Conservation (phyloP, 2,797 vertebrate genomes). For the Gorsachius magnificus region DNA sequence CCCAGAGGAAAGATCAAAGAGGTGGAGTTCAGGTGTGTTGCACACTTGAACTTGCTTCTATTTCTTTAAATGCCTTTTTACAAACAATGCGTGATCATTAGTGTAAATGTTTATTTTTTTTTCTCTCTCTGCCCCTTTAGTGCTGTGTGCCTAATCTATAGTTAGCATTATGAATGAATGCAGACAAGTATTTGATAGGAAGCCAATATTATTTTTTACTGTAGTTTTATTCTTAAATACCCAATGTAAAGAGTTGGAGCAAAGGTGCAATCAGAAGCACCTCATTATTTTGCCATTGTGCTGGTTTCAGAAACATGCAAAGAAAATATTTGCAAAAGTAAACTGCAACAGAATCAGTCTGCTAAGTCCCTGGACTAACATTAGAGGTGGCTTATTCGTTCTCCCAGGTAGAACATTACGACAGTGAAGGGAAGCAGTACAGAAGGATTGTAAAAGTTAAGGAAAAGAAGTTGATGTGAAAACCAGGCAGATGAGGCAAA, state of each 20-base stretch:
- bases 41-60: neutral
- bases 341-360: neutral
- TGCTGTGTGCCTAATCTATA: conserved; percentile 47
- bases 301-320: neutral
- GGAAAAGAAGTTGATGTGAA: neutral
- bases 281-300: neutral
- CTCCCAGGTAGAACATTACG: neutral
- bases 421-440: neutral
- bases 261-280: neutral
- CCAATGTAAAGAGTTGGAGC: conserved; percentile 27
- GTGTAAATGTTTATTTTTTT: neutral
- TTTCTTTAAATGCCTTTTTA: neutral
- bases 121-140: conserved; percentile 18
- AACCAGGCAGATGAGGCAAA: neutral
- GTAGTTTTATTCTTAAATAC: conserved; percentile 62
- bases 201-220: conserved; percentile 68
- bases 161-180: conserved; percentile 61
- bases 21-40: conserved; percentile 16
- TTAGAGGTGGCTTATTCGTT: neutral
- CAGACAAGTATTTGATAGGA: conserved; percentile 66
- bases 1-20: conserved; percentile 46
- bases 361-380: neutral
- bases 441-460: neutral
- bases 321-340: conserved; percentile 13
- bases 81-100: neutral